phyloP scores from a whole-genome alignment of 2,113 vertebrate species.

The Colistium nudipinnis region DNA sequence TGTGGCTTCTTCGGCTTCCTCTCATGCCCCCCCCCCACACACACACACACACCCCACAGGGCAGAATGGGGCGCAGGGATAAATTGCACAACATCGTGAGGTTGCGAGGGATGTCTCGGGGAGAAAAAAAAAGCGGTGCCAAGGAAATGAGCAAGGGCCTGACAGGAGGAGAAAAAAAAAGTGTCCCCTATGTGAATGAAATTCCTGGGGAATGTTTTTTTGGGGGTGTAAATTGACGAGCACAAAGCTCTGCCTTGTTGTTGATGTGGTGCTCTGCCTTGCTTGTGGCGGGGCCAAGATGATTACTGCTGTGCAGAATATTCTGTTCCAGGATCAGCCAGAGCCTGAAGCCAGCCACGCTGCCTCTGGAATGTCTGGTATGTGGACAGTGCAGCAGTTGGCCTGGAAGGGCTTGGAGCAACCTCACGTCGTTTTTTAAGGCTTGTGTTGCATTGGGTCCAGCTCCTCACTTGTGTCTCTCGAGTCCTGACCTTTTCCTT shows the following conservation, averaged over 20 bases:
- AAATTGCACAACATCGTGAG: constrained; percentile 53
- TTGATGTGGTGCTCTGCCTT: constrained; percentile 59
- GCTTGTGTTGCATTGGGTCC: constrained; percentile 25
- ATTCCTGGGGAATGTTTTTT: constrained; percentile 60
- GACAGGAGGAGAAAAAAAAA: neutral
- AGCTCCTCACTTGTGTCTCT: constrained; percentile 8
- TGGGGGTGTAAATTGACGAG: constrained; percentile 51
- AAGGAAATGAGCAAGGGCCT: constrained; percentile 26
- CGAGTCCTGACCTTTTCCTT: neutral
- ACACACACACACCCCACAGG: constrained; percentile 54
- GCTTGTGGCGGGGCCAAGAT: constrained; percentile 69
- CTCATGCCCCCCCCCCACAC: constrained; percentile 44
- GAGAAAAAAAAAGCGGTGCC: constrained; percentile 13
- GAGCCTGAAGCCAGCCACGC: constrained; percentile 69
- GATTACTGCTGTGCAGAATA: constrained; percentile 69
- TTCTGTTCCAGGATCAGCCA: constrained; percentile 74
- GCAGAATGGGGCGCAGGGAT: constrained; percentile 39
- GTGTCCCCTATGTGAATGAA: constrained; percentile 55
- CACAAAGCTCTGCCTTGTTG: constrained; percentile 67
- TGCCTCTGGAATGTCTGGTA: constrained; percentile 83
- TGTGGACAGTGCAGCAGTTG: constrained; percentile 64
- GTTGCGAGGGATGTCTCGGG: constrained; percentile 27
- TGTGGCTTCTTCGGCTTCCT: constrained; percentile 67
- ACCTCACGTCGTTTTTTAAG: constrained; percentile 50
- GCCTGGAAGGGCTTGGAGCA: constrained; percentile 58